A percentile compares a stretch with the other conserved stretches of the same genome.
phyloP scores from a whole-genome alignment of 1,140 invertebrate genomes.

The Batillaria attramentaria region DNA sequence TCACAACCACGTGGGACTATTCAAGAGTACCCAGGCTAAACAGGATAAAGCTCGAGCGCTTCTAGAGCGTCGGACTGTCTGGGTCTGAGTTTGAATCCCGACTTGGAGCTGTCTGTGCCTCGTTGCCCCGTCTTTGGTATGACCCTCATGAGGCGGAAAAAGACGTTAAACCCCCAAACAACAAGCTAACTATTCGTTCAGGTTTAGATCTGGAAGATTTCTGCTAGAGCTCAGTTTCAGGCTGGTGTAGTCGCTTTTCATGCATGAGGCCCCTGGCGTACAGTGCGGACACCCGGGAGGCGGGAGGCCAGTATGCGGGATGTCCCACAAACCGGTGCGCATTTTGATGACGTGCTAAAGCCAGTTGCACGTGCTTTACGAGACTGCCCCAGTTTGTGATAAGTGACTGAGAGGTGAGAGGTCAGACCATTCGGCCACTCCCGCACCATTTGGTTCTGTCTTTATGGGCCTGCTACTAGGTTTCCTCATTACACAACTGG shows the following conservation, averaged over 20 bases:
- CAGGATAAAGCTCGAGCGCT: too few relatives aligned
- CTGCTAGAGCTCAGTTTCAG: not conserved
- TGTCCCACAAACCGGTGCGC: not conserved
- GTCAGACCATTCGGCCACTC: not conserved
- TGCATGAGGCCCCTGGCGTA: not conserved
- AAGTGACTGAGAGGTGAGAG: not conserved
- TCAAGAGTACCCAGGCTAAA: too few relatives aligned
- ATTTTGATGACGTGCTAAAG: conserved; percentile 11
- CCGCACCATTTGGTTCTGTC: not conserved
- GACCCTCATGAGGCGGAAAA: too few relatives aligned
- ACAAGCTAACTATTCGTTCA: not conserved
- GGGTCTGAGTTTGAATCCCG: not conserved
- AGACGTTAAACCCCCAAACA: not conserved
- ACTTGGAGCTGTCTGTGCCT: not conserved
- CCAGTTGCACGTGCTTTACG: not conserved
- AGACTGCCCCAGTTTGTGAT: not conserved
- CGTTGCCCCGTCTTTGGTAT: too few relatives aligned
- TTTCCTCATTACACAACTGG: not conserved
- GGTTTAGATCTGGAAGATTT: not conserved
- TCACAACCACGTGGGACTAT: too few relatives aligned
- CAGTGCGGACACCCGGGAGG: not conserved
- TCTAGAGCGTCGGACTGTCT: too few relatives aligned
- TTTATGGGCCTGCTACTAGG: not conserved
- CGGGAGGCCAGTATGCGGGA: not conserved
- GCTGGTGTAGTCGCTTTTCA: not conserved